These are phyloP conservation scores for Patagioenas fasciata DNA, from an alignment of 2,113 vertebrate genomes.

Conservation along the genomic window DNA sequence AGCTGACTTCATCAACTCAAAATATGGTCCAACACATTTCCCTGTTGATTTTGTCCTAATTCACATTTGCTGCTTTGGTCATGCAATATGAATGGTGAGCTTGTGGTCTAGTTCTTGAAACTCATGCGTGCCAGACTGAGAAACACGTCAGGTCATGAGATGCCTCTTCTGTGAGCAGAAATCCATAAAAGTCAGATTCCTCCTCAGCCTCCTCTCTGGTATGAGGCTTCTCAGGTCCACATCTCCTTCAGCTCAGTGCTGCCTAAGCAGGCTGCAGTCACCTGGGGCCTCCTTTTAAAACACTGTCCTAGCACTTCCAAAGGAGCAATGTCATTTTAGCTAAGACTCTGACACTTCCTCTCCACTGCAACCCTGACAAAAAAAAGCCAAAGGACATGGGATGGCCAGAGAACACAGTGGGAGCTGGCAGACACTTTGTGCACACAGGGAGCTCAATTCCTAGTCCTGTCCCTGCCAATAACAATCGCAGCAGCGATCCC, in stretches of 20 bases:
- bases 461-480: neutral
- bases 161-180: neutral
- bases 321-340: neutral
- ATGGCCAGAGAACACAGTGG: neutral
- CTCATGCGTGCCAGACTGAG: neutral
- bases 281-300: neutral
- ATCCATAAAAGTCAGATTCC: neutral
- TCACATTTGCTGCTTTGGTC: neutral
- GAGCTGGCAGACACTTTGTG: neutral
- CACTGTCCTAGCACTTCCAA: neutral
- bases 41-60: neutral
- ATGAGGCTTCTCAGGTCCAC: neutral
- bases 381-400: neutral
- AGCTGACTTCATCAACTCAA: neutral
- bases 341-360: too few relatives aligned
- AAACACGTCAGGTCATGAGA: neutral
- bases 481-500: neutral
- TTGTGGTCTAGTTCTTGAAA: neutral
- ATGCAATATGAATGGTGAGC: neutral
- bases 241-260: fast-evolving
- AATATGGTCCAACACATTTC: neutral
- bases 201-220: neutral
- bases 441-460: neutral
- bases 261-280: neutral
- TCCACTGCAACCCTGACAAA: neutral